Conservation (phyloP, 35 echinoderm and acorn worm genomes). For the Holothuria glaberrima region DNA sequence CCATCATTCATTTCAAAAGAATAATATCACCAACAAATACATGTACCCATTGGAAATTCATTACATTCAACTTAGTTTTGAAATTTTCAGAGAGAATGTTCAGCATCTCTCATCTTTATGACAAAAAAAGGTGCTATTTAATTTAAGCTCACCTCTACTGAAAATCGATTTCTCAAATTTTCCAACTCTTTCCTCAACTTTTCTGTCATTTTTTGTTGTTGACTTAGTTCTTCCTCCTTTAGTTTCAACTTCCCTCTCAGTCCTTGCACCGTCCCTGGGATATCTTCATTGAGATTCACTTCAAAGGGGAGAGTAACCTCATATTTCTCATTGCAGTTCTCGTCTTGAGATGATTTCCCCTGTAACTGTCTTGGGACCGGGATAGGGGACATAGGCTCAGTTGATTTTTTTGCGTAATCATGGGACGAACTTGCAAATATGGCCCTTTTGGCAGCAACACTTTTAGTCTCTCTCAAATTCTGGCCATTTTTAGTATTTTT, state of each 20-base stretch:
- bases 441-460: not conserved
- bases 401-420: slow-evolving; percentile 14
- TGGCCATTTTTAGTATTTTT: slow-evolving; percentile 14
- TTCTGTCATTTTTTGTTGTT: slow-evolving; percentile 66
- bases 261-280: slow-evolving; percentile 63
- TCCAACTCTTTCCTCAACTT: slow-evolving; percentile 77
- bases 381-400: not conserved
- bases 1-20: too few relatives aligned
- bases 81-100: too few relatives aligned
- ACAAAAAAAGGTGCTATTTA: not conserved
- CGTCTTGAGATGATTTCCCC: not conserved
- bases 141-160: slow-evolving; percentile 69
- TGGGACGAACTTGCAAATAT: slow-evolving; percentile 2
- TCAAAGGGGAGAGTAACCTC: slow-evolving; percentile 34
- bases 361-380: slow-evolving; percentile 15
- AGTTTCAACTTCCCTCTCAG: slow-evolving; percentile 61
- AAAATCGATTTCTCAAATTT: slow-evolving; percentile 63
- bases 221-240: slow-evolving; percentile 74
- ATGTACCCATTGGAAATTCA: too few relatives aligned
- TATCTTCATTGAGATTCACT: slow-evolving; percentile 51
- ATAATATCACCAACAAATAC: too few relatives aligned
- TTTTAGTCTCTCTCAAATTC: slow-evolving; percentile 1
- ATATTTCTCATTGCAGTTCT: slow-evolving; percentile 58
- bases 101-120: not conserved
- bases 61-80: too few relatives aligned